Base-by-base conservation (phyloP, 2,888 invertebrate genomes). In the Stenodema calcarata region DNA sequence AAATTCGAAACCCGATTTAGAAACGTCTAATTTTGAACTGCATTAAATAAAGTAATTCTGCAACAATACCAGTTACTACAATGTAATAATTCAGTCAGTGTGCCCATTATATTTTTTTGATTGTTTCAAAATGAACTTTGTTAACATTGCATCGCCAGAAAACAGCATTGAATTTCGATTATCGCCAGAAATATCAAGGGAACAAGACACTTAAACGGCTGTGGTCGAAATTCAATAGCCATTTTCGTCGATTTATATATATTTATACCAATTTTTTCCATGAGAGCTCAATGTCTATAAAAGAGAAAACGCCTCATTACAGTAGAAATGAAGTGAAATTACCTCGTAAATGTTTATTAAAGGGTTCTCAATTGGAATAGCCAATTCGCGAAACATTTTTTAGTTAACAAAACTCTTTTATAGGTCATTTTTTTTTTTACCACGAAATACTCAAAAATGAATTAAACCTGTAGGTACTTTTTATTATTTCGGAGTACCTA, bases 371-470 rank as follows among this genome's bases (percentile, higher is more conserved):
- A 23, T 62, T 23, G 23, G 62, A 23, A 62, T 62, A 62, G 23
- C 62, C 23, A n/a, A 16, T 50, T 50, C n/a, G 50, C 50, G 50
- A 50, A 50, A 50, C 6, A 50, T 16, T 18, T 50, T 50, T 14
- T 4, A 50, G 16, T 1, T 18, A 54, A 54, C 28, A 75, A 44
- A 78, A 42, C 35, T 78, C 42, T 76, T 41, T 14, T 41, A 76
- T 42, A 27, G 41, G 44, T 44, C 35, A 76, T 76, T n/a, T 42
- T 78, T 18, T 12, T 70, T 78, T 78, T 30, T 30, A 35, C 42
- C 35, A 12, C 75, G 0, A 78, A 78, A 78, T 78, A 78, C 78
- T 78, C 78, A 44, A 44, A 2, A 78, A 78, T 11, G 62, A 44
- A 78, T 27, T 78, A 12, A 44, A 44, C 44, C 23, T 78, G 44